These are phyloP conservation scores for Athene noctua DNA, from an alignment of 2,113 vertebrate species.

Conservation along the genomic window DNA sequence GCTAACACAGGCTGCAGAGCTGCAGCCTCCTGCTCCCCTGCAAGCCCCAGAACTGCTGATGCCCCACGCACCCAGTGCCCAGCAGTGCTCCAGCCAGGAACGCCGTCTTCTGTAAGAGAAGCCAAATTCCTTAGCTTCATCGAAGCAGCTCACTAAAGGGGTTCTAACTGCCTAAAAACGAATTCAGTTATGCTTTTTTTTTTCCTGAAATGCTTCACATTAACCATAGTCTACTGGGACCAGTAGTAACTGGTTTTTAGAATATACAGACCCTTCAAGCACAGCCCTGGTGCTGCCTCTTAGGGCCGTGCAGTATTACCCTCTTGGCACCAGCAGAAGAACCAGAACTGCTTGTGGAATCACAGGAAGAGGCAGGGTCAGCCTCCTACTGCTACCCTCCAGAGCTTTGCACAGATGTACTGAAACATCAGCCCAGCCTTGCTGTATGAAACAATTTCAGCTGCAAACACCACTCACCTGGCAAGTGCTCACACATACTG, in stretches of 20 bases:
- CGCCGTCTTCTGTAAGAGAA: not conserved
- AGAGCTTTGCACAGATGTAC: not conserved
- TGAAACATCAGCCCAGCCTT: not conserved
- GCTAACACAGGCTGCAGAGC: not conserved
- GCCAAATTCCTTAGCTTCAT: not conserved
- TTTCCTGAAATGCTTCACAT: not conserved
- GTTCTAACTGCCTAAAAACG: fast-evolving
- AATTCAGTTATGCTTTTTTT: fast-evolving
- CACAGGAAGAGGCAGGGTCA: not conserved
- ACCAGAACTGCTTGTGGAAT: not conserved
- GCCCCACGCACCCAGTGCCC: fast-evolving
- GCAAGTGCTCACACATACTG: not conserved
- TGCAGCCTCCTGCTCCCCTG: not conserved
- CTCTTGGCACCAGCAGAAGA: fast-evolving
- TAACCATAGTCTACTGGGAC: not conserved
- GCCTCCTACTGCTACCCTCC: too few relatives aligned
- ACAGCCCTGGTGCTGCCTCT: fast-evolving
- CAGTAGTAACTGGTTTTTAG: not conserved
- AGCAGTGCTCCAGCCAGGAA: too few relatives aligned
- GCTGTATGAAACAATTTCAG: not conserved
- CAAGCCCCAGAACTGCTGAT: fast-evolving
- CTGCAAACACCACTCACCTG: fast-evolving
- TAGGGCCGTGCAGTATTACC: not conserved
- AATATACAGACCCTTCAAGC: not conserved
- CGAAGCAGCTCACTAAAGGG: too few relatives aligned